These are phyloP conservation scores for Heliconius hermathena DNA, from an alignment of 1,140 invertebrate species.

Conservation along the genomic window DNA sequence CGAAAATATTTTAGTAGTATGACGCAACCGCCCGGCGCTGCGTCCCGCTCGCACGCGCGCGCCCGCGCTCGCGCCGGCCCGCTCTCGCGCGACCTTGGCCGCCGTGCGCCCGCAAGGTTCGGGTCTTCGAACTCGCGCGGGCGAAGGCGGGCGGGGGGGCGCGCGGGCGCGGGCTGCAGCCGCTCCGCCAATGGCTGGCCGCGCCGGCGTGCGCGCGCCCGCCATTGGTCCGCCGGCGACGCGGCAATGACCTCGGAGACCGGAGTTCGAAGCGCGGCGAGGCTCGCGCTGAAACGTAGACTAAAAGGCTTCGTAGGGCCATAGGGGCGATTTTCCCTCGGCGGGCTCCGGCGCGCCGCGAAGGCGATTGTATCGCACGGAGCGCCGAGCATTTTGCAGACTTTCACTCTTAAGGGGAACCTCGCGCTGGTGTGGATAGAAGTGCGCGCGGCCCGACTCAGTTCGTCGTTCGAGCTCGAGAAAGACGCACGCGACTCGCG, in stretches of 20 bases:
- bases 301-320: constrained; percentile 59
- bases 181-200: constrained; percentile 70
- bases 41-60: constrained; percentile 71
- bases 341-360: constrained; percentile 48
- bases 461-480: constrained; percentile 79
- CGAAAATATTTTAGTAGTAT: constrained; percentile 81
- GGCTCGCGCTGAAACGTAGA: constrained; percentile 68
- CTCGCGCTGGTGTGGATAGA: constrained; percentile 62
- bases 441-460: constrained; percentile 73
- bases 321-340: constrained; percentile 73
- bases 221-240: constrained; percentile 71
- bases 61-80: constrained; percentile 60
- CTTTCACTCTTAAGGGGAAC: constrained; percentile 81
- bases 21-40: constrained; percentile 71
- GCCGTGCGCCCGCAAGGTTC: constrained; percentile 81
- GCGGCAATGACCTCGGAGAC: constrained; percentile 82
- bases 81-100: constrained; percentile 81
- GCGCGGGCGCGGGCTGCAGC: constrained; percentile 58
- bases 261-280: constrained; percentile 81
- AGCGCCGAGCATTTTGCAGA: constrained; percentile 80
- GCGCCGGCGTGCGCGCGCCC: constrained; percentile 66
- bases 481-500: constrained; percentile 74
- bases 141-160: constrained; percentile 51
- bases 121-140: constrained; percentile 80
- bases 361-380: constrained; percentile 77